phyloP scores from a whole-genome alignment of 2,113 vertebrate species.

The Myotis davidii region DNA sequence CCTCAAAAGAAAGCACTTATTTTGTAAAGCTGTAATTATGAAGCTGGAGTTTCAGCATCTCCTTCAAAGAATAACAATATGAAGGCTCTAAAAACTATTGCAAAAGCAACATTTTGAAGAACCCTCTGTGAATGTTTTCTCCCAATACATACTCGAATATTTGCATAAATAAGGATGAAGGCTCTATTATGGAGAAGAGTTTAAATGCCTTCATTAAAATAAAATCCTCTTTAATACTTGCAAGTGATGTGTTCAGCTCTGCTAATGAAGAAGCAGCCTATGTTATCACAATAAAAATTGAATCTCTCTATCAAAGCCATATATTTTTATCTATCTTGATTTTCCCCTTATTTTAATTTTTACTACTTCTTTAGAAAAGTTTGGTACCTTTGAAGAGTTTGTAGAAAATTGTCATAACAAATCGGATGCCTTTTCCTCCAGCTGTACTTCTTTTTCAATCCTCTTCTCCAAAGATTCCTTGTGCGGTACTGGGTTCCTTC shows the following conservation, averaged over 20 bases:
- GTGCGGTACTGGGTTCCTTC: not conserved
- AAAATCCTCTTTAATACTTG: constrained; percentile 18
- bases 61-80: constrained; percentile 54
- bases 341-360: constrained; percentile 6
- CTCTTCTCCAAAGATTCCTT: not conserved
- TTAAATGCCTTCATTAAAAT: constrained; percentile 28
- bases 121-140: not conserved
- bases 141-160: not conserved
- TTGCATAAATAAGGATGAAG: not conserved
- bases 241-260: not conserved
- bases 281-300: not conserved
- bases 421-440: not conserved
- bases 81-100: not conserved
- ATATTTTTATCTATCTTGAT: not conserved
- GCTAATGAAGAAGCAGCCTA: not conserved
- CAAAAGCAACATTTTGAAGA: constrained; percentile 29
- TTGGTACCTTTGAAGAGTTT: not conserved
- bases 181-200: not conserved
- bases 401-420: not conserved
- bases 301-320: not conserved
- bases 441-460: not conserved
- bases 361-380: not conserved
- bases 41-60: constrained; percentile 43
- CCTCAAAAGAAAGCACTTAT: constrained; percentile 60
- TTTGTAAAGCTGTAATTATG: constrained; percentile 67